phyloP scores from a whole-genome alignment of 1,140 invertebrate species.

The Drosophila melanica region DNA sequence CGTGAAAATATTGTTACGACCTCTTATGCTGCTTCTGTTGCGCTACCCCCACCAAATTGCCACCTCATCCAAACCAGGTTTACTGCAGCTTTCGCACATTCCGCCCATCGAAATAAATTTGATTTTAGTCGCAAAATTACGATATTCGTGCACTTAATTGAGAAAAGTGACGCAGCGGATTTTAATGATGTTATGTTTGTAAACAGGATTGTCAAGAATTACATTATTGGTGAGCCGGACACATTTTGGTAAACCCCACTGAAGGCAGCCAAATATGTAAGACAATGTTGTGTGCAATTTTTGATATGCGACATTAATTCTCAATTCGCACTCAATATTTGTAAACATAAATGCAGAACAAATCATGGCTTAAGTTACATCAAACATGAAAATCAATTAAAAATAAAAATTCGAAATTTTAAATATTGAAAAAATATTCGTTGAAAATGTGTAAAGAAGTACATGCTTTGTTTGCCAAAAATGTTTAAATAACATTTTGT shows the following conservation, averaged over 20 bases:
- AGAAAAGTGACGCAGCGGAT: constrained; percentile 73
- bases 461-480: no score
- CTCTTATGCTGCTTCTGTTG: constrained; percentile 30
- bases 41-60: neutral
- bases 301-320: no score
- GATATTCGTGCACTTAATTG: constrained; percentile 68
- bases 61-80: constrained; percentile 1
- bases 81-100: constrained; percentile 40
- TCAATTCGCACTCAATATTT: no score
- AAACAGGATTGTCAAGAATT: constrained; percentile 18
- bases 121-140: constrained; percentile 75
- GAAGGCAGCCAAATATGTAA: neutral
- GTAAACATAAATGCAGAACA: no score
- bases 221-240: neutral
- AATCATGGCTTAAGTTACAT: no score
- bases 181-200: constrained; percentile 72
- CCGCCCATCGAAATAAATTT: constrained; percentile 72
- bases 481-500: no score
- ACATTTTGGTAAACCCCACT: neutral
- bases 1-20: constrained; percentile 82
- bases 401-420: constrained; percentile 1
- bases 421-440: no score
- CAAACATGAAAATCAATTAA: no score
- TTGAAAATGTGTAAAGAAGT: no score
- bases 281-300: neutral